Conservation (phyloP, 1,140 invertebrate species). For the Cotesia glomerata region DNA sequence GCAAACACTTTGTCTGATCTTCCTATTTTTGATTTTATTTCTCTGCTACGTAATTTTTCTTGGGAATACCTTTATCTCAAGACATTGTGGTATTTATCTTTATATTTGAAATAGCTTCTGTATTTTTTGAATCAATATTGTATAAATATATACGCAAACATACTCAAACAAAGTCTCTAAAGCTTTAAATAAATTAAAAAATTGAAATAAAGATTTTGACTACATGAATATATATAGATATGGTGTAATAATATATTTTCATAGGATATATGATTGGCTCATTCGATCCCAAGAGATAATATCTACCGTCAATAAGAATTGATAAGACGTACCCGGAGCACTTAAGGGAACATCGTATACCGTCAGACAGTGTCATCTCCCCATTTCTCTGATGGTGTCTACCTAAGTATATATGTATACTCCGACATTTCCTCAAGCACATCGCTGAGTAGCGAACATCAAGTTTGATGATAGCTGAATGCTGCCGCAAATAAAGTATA, state of each 20-base stretch:
- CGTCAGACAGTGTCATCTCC: constrained; percentile 26
- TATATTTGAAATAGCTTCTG: too few species aligned
- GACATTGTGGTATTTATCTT: too few species aligned
- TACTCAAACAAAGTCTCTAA: neutral
- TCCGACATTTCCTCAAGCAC: neutral
- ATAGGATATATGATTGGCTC: neutral
- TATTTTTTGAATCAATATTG: neutral
- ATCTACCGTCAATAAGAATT: constrained; percentile 34
- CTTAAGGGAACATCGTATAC: constrained; percentile 38
- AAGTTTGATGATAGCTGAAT: constrained; percentile 9
- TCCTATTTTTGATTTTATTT: too few species aligned
- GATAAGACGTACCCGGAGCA: constrained; percentile 40
- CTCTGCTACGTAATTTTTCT: too few species aligned
- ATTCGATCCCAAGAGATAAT: constrained; percentile 24
- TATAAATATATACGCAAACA: neutral
- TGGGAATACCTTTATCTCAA: too few species aligned
- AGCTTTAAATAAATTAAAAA: neutral
- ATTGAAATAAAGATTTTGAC: neutral
- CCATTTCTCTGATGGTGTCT: neutral
- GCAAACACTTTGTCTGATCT: constrained; percentile 14
- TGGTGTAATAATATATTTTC: too few species aligned
- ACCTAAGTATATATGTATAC: too few species aligned
- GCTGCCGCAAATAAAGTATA: neutral
- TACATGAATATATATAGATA: too few species aligned
- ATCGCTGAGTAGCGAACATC: constrained; percentile 7